Evolutionary conservation across 2,113 vertebrate species (phyloP), one percentile per base, ranked within the genome.

Genomic region (Rutilus rutilus): DNA sequence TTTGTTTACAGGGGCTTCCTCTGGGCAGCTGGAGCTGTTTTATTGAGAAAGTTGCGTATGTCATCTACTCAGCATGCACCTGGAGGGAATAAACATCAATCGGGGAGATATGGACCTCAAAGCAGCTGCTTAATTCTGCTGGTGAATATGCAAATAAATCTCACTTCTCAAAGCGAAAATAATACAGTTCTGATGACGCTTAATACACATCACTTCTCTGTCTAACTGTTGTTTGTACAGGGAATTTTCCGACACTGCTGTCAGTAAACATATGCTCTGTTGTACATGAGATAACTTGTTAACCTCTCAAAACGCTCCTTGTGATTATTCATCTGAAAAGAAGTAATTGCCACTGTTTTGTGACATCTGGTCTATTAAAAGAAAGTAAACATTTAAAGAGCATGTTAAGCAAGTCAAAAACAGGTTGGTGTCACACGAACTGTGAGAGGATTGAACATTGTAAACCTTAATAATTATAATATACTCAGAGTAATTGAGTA

Each of bases 41-140:
- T 73, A 69, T 36, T 73, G 33, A 45, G 36, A 78, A 30, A 25
- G 30, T 14, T 54, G 14, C 36, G 14, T 47, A 25, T 78, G 36
- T 42, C 42, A 64, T 79, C 64, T 77, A 60, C 50, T 83, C 17
- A 36, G 45, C 42, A 80, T 74, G 84, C 86, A 79, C 21, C 52
- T 47, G 25, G 27, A 36, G 54, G 25, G 45, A 25, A 21, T 69
- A 73, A 50, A 78, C 81, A 84, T 83, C 81, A 87, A n/a, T 59
- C 25, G 2, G 17, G 10, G 25, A 19, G 42, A 64, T n/a, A 76
- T 27, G 62, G 62, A 42, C 74, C 69, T 69, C 86, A 60, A 65
- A 69, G 21, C 86, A 87, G 17, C 86, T 79, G 81, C 45, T 79
- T 21, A 54, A 45, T 79, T 69, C 76, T 86, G 64, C 45, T 57